These are phyloP conservation scores for Ascaphus truei DNA, from an alignment of 2,113 vertebrate genomes.

Conservation along the genomic window DNA sequence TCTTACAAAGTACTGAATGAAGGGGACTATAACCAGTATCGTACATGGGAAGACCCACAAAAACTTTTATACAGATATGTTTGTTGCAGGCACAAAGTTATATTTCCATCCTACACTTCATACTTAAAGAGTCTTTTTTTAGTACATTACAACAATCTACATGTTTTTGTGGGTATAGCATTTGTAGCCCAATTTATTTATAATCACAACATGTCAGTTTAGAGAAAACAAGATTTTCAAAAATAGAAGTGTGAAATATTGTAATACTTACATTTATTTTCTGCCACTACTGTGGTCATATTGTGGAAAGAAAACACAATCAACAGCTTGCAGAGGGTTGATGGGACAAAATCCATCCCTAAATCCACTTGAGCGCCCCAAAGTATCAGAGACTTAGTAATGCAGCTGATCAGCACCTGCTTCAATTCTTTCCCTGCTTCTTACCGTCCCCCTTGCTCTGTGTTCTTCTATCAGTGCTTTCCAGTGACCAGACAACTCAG, in stretches of 20 bases:
- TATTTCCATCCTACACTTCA: constrained; percentile 35
- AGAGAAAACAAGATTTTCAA: not conserved
- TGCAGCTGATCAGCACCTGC: constrained; percentile 44
- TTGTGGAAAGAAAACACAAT: constrained; percentile 49
- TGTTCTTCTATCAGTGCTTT: constrained; percentile 26
- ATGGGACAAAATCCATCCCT: constrained; percentile 63
- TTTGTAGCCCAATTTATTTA: too few species aligned
- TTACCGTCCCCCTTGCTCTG: not conserved
- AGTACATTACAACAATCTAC: too few species aligned
- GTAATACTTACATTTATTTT: constrained; percentile 64
- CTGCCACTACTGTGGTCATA: constrained; percentile 41
- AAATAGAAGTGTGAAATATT: constrained; percentile 34
- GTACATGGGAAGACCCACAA: constrained; percentile 36
- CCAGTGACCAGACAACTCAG: constrained; percentile 42
- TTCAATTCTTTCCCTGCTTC: constrained; percentile 39
- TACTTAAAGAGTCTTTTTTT: too few species aligned
- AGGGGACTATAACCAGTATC: constrained; percentile 13
- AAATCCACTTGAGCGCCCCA: constrained; percentile 41
- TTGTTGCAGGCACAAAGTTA: constrained; percentile 42
- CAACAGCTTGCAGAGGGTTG: constrained; percentile 54
- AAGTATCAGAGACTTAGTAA: constrained; percentile 40
- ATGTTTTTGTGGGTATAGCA: too few species aligned
- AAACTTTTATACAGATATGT: constrained; percentile 36
- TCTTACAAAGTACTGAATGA: constrained; percentile 15
- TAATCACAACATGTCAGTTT: not conserved